Evolutionary conservation across 2,888 invertebrate genomes (phyloP), one percentile per base, ranked within the genome.

Genomic region (Notocelia uddmanniana): DNA sequence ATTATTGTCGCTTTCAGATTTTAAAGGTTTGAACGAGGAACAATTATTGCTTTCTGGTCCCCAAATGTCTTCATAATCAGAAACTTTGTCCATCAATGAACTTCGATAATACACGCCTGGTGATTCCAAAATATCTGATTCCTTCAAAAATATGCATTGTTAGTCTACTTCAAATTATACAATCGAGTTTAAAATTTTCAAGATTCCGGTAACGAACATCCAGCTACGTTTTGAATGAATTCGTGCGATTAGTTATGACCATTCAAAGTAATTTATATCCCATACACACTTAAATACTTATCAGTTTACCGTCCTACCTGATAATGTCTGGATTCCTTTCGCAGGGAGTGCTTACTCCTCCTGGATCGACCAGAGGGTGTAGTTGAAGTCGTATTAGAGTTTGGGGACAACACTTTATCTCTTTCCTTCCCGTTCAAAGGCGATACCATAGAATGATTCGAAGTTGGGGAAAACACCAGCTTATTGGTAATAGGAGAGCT

Each of bases 1-100:
- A 74, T 88, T 89, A 75, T 83, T 89, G 68, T 91, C 91, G 78
- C 86, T 90, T 76, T 92, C 92, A 68, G 81, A 76, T 80, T 89
- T 89, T 79, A 89, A 80, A 77, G 95, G 91, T 79, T 93, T 91
- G 74, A 94, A 94, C 23, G 93, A 91, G 48, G 94, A 90, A 77
- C 93, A 92, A 75, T 86, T 90, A 76, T 92, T 93, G 75, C 88
- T 86, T 83, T 96, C 95, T 68, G 96, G 95, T 75, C 96, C 96
- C 98, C 98, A 98, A 79, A 98, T 96, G 85, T 98, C 98, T 91
- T 98, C 98, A 85, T 98, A 98, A 89, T 98, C 98, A 80, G 98
- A 98, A 58, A 97, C 96, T 92, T 98, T 98, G 85, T 98, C 98
- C 75, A 97, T 97, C 41, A 98, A 94, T 1, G 97, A 97, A 88